Conservation (phyloP, 2,888 invertebrate species). For the Pollenia angustigena region DNA sequence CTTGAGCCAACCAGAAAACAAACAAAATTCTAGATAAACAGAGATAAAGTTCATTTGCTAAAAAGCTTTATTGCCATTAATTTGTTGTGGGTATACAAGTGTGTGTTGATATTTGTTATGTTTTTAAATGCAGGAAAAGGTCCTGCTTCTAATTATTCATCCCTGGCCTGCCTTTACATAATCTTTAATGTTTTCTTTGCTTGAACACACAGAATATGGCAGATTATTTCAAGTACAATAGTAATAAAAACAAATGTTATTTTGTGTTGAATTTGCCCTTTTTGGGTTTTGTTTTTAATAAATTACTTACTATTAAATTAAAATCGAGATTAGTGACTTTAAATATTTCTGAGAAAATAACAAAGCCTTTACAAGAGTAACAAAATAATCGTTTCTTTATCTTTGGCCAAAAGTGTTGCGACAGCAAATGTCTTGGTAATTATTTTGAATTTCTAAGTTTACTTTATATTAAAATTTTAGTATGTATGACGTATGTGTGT, state of each 20-base stretch:
- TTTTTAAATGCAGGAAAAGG: background rate
- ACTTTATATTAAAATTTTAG: background rate
- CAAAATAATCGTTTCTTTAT: background rate
- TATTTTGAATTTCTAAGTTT: background rate
- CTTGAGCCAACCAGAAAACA: constrained; percentile 11
- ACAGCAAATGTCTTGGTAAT: background rate
- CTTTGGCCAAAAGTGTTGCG: background rate
- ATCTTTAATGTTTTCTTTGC: background rate
- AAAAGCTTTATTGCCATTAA: constrained; percentile 51
- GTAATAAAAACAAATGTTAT: background rate
- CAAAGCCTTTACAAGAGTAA: background rate
- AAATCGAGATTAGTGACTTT: constrained; percentile 57
- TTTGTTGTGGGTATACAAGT: constrained; percentile 22
- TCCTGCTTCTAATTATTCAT: constrained; percentile 13
- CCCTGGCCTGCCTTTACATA: background rate
- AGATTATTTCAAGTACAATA: no score
- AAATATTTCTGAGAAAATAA: background rate
- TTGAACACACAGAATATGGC: background rate
- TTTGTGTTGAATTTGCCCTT: background rate
- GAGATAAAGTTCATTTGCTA: constrained; percentile 54
- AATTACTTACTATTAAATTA: constrained; percentile 62
- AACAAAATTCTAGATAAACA: background rate
- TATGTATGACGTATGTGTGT: no score
- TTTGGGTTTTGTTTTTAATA: constrained; percentile 24
- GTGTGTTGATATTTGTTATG: background rate